A percentile compares a stretch with the other conserved stretches of the same genome.
These are phyloP conservation scores for Trimorus sp. DNA, from an alignment of 2,888 invertebrate species.

Conservation along the genomic window DNA sequence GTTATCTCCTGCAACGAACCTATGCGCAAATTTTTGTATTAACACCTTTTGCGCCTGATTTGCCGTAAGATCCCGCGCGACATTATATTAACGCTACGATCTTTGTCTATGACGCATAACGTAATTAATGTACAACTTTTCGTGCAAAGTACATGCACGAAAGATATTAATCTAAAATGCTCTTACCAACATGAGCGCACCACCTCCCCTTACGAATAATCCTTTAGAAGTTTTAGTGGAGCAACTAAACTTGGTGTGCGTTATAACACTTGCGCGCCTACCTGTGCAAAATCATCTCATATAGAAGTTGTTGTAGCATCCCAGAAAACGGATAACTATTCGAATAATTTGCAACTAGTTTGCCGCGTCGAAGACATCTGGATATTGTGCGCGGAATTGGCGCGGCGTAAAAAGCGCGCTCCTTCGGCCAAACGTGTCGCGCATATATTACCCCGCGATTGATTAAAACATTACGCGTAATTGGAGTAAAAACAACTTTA, in stretches of 20 bases:
- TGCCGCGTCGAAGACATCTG: neutral
- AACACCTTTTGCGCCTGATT: constrained; percentile 53
- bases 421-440: neutral
- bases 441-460: constrained; percentile 39
- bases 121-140: constrained; percentile 62
- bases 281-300: constrained; percentile 43
- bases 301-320: constrained; percentile 39
- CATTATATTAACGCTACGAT: constrained; percentile 57
- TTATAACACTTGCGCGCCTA: constrained; percentile 37
- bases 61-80: constrained; percentile 44
- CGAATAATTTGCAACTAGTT: constrained; percentile 22
- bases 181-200: constrained; percentile 55
- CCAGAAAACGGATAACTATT: constrained; percentile 22
- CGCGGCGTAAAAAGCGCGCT: constrained; percentile 16
- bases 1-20: no score
- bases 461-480: constrained; percentile 56
- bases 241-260: constrained; percentile 44
- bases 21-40: constrained; percentile 29
- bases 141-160: constrained; percentile 63
- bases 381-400: neutral
- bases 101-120: constrained; percentile 65
- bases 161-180: constrained; percentile 67
- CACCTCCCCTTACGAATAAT: constrained; percentile 52
- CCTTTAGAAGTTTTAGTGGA: constrained; percentile 60
- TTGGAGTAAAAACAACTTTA: constrained; percentile 47